phyloP scores from a whole-genome alignment of 1,140 invertebrate species.

The Popillia japonica region DNA sequence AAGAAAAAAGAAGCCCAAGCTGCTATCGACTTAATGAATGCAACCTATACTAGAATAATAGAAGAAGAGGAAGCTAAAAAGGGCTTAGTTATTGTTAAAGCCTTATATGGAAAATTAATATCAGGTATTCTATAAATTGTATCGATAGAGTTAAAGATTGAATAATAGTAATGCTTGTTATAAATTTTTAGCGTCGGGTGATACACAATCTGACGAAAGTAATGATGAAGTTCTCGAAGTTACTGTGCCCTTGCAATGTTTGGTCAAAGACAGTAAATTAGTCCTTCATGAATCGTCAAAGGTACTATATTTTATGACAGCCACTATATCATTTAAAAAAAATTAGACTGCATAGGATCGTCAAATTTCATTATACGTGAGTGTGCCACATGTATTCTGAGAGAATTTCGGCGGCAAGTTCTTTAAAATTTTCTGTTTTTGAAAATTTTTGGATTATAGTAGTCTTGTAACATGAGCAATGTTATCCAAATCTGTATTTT shows the following conservation, averaged over 20 bases:
- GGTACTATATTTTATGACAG: constrained; percentile 64
- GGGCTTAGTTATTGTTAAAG: constrained; percentile 87
- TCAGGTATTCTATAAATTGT: constrained; percentile 39
- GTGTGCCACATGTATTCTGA: background rate
- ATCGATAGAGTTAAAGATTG: background rate
- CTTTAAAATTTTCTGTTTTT: no score
- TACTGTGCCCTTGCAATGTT: constrained; percentile 90
- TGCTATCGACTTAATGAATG: constrained; percentile 88
- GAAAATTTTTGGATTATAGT: no score
- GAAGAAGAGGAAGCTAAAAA: constrained; percentile 79
- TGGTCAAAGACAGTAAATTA: constrained; percentile 90
- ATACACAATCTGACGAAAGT: constrained; percentile 42
- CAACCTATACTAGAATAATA: constrained; percentile 78
- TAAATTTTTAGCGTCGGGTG: constrained; percentile 41
- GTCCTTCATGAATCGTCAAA: constrained; percentile 87
- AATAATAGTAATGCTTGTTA: background rate
- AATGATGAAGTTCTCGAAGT: constrained; percentile 84
- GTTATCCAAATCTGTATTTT: no score
- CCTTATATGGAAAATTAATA: constrained; percentile 77
- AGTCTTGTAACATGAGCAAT: no score
- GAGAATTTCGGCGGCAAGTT: no score
- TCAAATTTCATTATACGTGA: no score
- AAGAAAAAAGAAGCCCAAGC: constrained; percentile 84
- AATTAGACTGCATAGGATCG: no score
- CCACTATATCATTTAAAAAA: background rate